Evolutionary conservation across 2,113 vertebrate species (phyloP).

Genomic region (Datnioides undecimradiatus): DNA sequence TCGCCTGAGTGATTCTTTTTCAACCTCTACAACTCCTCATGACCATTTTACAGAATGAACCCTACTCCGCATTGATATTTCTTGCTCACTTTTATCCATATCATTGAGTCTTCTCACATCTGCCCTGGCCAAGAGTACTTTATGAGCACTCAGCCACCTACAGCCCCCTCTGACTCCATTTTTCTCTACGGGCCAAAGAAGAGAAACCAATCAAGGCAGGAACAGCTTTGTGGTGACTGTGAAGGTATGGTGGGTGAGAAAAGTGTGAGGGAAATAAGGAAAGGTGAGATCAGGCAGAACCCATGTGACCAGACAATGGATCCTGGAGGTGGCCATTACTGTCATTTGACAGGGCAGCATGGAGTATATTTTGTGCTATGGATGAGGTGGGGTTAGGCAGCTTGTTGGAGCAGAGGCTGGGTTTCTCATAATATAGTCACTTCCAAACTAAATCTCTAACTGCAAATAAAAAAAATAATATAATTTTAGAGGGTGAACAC

Average conservation of each 20-base stretch:
- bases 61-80: conserved; percentile 12
- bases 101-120: conserved; percentile 32
- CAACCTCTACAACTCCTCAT: not conserved
- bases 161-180: conserved; percentile 6
- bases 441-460: not conserved
- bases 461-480: not conserved
- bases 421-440: not conserved
- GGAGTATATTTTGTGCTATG: not conserved
- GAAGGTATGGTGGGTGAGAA: not conserved
- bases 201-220: conserved; percentile 76
- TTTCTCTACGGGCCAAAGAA: conserved; percentile 47
- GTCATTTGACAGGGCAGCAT: too few species aligned
- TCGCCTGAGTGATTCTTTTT: not conserved
- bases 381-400: not conserved
- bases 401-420: not conserved
- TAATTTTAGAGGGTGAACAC: not conserved
- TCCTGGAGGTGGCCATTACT: conserved; percentile 49
- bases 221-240: conserved; percentile 58
- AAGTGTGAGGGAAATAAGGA: not conserved
- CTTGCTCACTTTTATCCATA: conserved; percentile 19
- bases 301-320: conserved; percentile 57
- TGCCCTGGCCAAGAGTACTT: conserved; percentile 18
- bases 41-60: conserved; percentile 8
- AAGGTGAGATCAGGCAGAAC: conserved; percentile 25
- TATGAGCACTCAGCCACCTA: conserved; percentile 35